These are phyloP conservation scores for Sus scrofa DNA, from an alignment of 2,113 vertebrate genomes.

Conservation along the genomic window DNA sequence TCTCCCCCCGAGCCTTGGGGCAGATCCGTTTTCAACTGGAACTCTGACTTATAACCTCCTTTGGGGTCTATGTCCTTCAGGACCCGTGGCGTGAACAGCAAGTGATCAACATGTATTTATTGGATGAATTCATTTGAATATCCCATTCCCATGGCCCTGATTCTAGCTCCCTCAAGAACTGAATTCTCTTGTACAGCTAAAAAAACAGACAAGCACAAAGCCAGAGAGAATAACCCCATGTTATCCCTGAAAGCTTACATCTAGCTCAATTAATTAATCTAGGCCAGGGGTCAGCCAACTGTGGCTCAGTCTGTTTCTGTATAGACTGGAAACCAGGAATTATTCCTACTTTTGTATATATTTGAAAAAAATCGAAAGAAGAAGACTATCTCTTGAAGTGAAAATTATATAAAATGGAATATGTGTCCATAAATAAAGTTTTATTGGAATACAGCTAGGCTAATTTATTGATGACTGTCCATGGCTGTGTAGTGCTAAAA, in stretches of 20 bases:
- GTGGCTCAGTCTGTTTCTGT: neutral
- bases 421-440: slow-evolving; percentile 46
- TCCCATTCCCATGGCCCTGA: neutral
- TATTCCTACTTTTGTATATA: neutral
- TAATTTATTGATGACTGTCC: neutral
- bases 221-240: neutral
- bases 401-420: slow-evolving; percentile 19
- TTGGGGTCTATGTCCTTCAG: neutral
- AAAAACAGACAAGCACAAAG: slow-evolving; percentile 32
- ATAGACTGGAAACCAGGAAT: neutral
- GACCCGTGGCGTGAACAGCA: neutral
- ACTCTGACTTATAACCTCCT: slow-evolving; percentile 30
- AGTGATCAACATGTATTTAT: neutral
- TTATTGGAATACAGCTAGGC: neutral
- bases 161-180: neutral
- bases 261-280: neutral
- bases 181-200: neutral
- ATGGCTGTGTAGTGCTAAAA: slow-evolving; percentile 7
- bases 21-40: neutral
- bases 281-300: neutral
- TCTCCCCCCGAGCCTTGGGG: neutral
- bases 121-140: neutral
- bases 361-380: slow-evolving; percentile 17
- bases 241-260: slow-evolving; percentile 7
- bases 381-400: slow-evolving; percentile 25